Evolutionary conservation across 2,888 invertebrate genomes (phyloP), one percentile per base, ranked within the genome.

Genomic region (Sinopyrophorus schimmeli): DNA sequence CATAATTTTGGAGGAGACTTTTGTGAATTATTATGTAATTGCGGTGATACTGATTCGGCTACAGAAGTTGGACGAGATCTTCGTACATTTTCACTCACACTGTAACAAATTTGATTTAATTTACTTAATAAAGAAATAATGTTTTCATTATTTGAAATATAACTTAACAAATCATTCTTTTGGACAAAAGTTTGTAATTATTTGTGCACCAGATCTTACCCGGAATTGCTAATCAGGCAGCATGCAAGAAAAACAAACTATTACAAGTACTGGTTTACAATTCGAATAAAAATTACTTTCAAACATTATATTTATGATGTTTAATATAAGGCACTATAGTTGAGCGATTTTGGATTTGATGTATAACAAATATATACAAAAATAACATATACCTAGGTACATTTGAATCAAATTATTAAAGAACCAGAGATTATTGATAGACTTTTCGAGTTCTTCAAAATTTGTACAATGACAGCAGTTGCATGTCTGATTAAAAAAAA

Each of bases 141-240:
- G 7, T n/a, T 9, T 23, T 23, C 9, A 23, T 9, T 9, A 3
- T 23, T 23, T 23, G 23, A 23, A 23, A 5, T 23, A 5, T 23
- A n/a, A 5, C 3, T n/a, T 9, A 3, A 23, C 2, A 23, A 3
- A 3, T 23, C 23, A 23, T 23, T 23, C 23, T 3, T 23, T 3
- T 9, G 23, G n/a, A n/a, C n/a, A n/a, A n/a, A n/a, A n/a, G n/a
- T n/a, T n/a, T n/a, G n/a, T 17, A 5, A n/a, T n/a, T n/a, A n/a
- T n/a, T n/a, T n/a, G n/a, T 20, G 20, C 12, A 9, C 26, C 17
- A 41, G 59, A 62, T 73, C 78, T 78, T 74, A 79, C 79, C 78
- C 74, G 75, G 71, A 75, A 77, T 60, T 77, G 76, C 79, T 79
- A 72, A 64, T 68, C 65, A 69, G 64, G 76, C 76, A 74, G 77